Percentiles rank a stretch among this genome's conserved stretches.
phyloP scores from a whole-genome alignment of 1,140 invertebrate species.

The Sinonovacula constricta region DNA sequence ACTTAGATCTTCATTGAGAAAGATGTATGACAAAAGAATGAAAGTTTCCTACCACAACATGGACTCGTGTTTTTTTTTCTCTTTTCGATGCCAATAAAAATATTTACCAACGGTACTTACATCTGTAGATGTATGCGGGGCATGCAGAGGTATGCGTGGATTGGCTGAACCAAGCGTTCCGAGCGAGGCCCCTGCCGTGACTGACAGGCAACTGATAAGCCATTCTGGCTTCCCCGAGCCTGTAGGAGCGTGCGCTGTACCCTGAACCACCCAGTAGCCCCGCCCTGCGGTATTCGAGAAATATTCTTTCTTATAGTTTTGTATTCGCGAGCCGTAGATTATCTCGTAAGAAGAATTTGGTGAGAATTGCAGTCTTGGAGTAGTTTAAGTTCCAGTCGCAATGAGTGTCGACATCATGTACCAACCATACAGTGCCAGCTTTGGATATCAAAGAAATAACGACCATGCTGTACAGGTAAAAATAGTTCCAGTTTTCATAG shows the following conservation, averaged over 20 bases:
- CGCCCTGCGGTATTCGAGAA: conserved; percentile 46
- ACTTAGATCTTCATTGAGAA: not conserved
- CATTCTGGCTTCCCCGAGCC: conserved; percentile 23
- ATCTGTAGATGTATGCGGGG: conserved; percentile 26
- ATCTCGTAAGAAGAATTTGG: conserved; percentile 51
- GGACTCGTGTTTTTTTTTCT: not conserved
- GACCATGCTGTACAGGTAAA: conserved; percentile 52
- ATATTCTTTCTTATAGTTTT: conserved; percentile 47
- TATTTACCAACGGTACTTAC: conserved; percentile 35
- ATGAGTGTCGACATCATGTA: conserved; percentile 54
- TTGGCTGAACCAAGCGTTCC: conserved; percentile 10
- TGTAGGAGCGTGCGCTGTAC: not conserved
- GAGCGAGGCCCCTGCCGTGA: conserved; percentile 20
- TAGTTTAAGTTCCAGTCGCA: conserved; percentile 38
- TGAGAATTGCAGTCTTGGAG: conserved; percentile 48
- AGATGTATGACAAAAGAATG: not conserved
- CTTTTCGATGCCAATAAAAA: conserved; percentile 38
- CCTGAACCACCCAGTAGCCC: conserved; percentile 2
- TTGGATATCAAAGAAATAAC: conserved; percentile 56
- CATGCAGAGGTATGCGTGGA: conserved; percentile 33
- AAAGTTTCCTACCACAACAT: not conserved
- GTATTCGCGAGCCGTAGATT: conserved; percentile 47
- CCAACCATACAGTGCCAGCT: conserved; percentile 47
- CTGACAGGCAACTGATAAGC: conserved; percentile 37
- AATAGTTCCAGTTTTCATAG: conserved; percentile 35